phyloP scores from a whole-genome alignment of 2,888 invertebrate genomes.

The Frankliniella intonsa region DNA sequence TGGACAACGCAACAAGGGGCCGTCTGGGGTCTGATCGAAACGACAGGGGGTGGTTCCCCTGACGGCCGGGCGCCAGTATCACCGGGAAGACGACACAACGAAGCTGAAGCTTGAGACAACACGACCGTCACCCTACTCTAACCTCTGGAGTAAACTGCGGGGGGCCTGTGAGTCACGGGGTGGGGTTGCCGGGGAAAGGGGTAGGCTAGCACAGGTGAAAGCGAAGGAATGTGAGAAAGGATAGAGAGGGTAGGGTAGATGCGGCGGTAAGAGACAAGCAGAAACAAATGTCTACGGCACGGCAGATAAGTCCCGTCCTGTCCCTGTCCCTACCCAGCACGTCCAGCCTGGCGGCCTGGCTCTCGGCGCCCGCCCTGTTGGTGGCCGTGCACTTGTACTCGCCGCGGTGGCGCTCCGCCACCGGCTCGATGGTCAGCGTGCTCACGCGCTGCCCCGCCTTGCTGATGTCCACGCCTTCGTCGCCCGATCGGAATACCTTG shows the following conservation, averaged over 20 bases:
- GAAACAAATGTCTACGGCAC: background rate
- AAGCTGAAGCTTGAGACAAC: no score
- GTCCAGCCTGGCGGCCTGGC: conserved; percentile 58
- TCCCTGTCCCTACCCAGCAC: conserved; percentile 58
- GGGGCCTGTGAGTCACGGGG: background rate
- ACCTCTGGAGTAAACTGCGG: no score
- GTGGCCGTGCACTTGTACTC: conserved; percentile 65
- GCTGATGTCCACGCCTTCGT: conserved; percentile 58
- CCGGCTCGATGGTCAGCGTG: conserved; percentile 59
- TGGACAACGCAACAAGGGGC: background rate
- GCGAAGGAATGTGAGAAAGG: background rate
- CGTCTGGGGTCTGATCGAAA: no score
- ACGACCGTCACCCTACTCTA: no score
- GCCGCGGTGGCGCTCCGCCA: conserved; percentile 63
- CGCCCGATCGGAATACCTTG: conserved; percentile 43
- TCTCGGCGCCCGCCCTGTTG: conserved; percentile 61
- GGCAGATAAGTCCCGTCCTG: background rate
- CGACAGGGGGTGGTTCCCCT: no score
- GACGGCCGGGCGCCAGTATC: no score
- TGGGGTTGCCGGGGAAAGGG: background rate
- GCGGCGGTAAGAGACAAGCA: no score
- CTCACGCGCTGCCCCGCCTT: conserved; percentile 62
- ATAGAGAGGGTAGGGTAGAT: background rate
- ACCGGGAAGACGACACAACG: no score
- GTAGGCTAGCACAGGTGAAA: background rate